Evolutionary conservation across 2,888 invertebrate genomes (phyloP).

Genomic region (Galerucella nymphaeae): DNA sequence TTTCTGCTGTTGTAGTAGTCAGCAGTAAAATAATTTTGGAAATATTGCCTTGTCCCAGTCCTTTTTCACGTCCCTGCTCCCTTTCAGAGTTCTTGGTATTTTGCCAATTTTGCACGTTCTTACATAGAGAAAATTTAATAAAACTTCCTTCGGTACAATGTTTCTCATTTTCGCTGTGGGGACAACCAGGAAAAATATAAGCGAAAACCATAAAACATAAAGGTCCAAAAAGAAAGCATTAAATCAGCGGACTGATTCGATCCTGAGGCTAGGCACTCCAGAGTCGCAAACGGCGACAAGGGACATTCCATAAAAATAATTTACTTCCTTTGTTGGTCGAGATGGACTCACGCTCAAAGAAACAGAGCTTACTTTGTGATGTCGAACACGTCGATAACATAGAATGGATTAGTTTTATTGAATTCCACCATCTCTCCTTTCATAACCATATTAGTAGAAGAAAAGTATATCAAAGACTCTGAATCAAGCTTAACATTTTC

Average conservation of each 20-base stretch:
- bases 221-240: slow-evolving; percentile 25
- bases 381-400: background rate
- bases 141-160: slow-evolving; percentile 6
- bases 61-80: background rate
- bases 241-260: slow-evolving; percentile 22
- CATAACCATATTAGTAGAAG: too few relatives aligned
- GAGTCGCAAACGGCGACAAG: background rate
- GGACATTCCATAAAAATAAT: slow-evolving; percentile 19
- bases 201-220: slow-evolving; percentile 14
- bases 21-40: too few relatives aligned
- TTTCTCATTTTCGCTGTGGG: slow-evolving; percentile 13
- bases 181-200: slow-evolving; percentile 7
- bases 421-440: background rate
- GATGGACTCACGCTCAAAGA: background rate
- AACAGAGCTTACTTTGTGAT: background rate
- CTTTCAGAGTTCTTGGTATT: background rate
- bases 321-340: slow-evolving; percentile 10
- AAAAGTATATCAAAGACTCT: too few relatives aligned
- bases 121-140: slow-evolving; percentile 13
- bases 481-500: too few relatives aligned
- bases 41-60: background rate
- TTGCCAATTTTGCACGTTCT: background rate
- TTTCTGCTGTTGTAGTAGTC: too few relatives aligned
- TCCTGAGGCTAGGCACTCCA: background rate
- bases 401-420: background rate